A percentile compares a stretch with the other conserved stretches of the same genome.
phyloP scores from a whole-genome alignment of 2,113 vertebrate species.

The Marmota flaviventris region DNA sequence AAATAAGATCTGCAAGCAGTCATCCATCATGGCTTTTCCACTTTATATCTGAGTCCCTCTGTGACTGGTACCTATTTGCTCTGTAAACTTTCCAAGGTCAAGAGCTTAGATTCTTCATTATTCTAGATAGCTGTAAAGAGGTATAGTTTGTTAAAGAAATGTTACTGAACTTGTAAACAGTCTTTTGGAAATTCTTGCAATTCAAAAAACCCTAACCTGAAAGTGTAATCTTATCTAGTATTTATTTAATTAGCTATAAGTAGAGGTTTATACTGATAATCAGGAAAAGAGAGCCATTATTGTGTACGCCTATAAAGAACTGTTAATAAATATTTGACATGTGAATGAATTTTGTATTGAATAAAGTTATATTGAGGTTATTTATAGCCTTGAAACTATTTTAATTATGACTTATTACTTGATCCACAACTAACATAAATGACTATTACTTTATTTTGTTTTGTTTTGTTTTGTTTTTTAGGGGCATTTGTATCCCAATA shows the following conservation, averaged over 20 bases:
- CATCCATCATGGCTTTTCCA: background rate
- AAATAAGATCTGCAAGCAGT: background rate
- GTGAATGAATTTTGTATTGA: background rate
- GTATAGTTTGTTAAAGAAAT: background rate
- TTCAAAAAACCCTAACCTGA: background rate
- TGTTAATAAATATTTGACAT: conserved; percentile 40
- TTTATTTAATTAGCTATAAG: background rate
- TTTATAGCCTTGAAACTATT: background rate
- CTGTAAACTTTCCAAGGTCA: background rate
- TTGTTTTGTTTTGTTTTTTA: background rate
- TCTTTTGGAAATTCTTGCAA: background rate
- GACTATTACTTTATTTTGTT: background rate
- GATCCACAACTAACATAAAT: background rate
- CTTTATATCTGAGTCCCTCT: background rate
- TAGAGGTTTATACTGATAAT: background rate
- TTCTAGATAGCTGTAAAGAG: background rate
- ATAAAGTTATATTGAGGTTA: background rate
- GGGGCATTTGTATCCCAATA: background rate
- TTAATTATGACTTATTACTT: background rate
- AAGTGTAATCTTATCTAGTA: background rate
- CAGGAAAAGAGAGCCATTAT: background rate
- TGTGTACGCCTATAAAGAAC: background rate
- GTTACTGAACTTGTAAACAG: background rate
- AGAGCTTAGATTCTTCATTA: background rate
- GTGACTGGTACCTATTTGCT: background rate